Evolutionary conservation across 2,888 invertebrate species (phyloP).

Genomic region (Heliconius charithonia): DNA sequence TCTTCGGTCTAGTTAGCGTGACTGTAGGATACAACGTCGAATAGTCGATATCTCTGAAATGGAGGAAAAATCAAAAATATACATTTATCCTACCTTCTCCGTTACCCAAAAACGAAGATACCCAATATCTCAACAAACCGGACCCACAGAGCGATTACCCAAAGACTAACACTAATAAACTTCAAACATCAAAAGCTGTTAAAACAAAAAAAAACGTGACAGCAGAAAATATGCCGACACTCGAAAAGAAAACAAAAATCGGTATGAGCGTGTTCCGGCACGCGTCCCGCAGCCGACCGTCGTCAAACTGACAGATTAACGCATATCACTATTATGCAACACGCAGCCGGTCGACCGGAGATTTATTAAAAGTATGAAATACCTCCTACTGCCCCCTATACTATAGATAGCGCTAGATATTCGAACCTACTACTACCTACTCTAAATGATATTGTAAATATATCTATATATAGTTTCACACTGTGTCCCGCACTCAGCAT

Average conservation of each 20-base stretch:
- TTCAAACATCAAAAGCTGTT: conserved; percentile 32
- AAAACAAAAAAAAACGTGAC: conserved; percentile 41
- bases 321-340: conserved; percentile 75
- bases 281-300: conserved; percentile 73
- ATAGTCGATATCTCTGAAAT: background rate
- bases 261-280: conserved; percentile 71
- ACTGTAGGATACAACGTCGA: background rate
- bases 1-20: background rate
- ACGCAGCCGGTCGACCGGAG: conserved; percentile 57
- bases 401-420: conserved; percentile 35
- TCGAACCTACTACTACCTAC: conserved; percentile 12
- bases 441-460: no score
- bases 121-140: background rate
- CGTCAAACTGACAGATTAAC: conserved; percentile 80
- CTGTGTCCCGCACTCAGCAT: no score
- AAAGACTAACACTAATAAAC: conserved; percentile 31
- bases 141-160: conserved; percentile 8
- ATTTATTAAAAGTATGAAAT: conserved; percentile 54
- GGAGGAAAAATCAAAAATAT: background rate
- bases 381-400: conserved; percentile 33
- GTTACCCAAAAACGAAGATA: background rate
- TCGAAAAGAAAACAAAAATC: conserved; percentile 53
- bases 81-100: no score
- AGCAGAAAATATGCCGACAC: conserved; percentile 34
- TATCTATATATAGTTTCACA: no score